A percentile compares a stretch with the other conserved stretches of the same genome.
Conservation (phyloP, 2,797 vertebrate genomes). For the Macropodus opercularis region DNA sequence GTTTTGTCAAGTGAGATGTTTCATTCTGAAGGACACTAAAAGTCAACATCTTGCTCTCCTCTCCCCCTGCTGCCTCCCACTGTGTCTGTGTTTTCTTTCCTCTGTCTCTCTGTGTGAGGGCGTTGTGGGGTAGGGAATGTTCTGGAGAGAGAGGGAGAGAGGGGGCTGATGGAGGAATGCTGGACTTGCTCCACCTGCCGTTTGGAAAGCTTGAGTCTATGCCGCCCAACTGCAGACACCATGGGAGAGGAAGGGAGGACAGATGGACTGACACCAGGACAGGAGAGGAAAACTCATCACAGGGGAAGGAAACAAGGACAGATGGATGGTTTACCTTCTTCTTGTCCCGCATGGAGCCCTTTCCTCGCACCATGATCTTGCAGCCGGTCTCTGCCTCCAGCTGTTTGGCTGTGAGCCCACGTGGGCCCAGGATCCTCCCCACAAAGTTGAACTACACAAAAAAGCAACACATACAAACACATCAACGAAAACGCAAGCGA, state of each 20-base stretch:
- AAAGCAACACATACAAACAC: conserved; percentile 29
- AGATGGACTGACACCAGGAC: conserved; percentile 71
- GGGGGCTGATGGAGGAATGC: conserved; percentile 65
- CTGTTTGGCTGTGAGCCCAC: conserved; percentile 97
- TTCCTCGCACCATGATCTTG: conserved; percentile 99
- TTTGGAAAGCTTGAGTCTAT: conserved; percentile 70
- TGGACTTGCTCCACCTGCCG: conserved; percentile 79
- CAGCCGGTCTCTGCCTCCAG: conserved; percentile 99
- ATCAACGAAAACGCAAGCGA: conserved; percentile 4
- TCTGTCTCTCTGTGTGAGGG: conserved; percentile 67
- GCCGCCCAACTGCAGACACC: conserved; percentile 72
- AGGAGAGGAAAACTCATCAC: conserved; percentile 51
- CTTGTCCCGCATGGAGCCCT: conserved; percentile 99
- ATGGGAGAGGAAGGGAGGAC: conserved; percentile 73
- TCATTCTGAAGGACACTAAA: conserved; percentile 73
- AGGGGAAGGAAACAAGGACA: neutral
- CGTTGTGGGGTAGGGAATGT: conserved; percentile 74
- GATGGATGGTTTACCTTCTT: conserved; percentile 88
- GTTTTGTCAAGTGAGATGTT: conserved; percentile 75
- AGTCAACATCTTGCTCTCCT: conserved; percentile 76
- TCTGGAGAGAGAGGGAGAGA: conserved; percentile 61
- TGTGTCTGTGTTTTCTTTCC: conserved; percentile 72
- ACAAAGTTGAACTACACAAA: conserved; percentile 92
- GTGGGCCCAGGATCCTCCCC: conserved; percentile 97
- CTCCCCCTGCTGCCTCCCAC: conserved; percentile 63